These are phyloP conservation scores for Chaetophractus vellerosus DNA, from an alignment of 2,797 vertebrate genomes.

Conservation along the genomic window DNA sequence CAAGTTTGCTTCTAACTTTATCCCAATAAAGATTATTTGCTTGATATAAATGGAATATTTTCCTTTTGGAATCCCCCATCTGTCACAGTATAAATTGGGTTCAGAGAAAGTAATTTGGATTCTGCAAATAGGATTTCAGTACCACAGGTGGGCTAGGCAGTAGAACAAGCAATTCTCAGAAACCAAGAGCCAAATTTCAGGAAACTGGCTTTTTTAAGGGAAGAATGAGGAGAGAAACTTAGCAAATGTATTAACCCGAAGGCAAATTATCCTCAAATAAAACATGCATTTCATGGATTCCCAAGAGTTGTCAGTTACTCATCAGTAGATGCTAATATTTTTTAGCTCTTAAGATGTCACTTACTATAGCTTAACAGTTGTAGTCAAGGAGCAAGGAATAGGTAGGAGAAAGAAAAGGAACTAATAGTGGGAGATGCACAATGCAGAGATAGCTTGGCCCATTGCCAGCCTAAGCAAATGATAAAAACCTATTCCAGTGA, in stretches of 20 bases:
- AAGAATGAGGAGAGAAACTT: background rate
- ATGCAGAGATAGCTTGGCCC: background rate
- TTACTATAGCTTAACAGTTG: background rate
- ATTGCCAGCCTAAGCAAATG: background rate
- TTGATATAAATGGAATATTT: slow-evolving; percentile 71
- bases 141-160: slow-evolving; percentile 51
- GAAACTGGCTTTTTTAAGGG: slow-evolving; percentile 43
- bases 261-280: slow-evolving; percentile 35
- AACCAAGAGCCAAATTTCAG: slow-evolving; percentile 20
- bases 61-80: slow-evolving; percentile 74
- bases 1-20: slow-evolving; percentile 58
- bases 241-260: slow-evolving; percentile 34
- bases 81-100: slow-evolving; percentile 73
- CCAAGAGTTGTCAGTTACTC: slow-evolving; percentile 27
- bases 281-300: slow-evolving; percentile 17
- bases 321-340: background rate
- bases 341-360: background rate
- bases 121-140: slow-evolving; percentile 59
- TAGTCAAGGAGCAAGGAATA: background rate
- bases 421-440: background rate
- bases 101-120: slow-evolving; percentile 71
- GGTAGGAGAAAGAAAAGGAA: slow-evolving; percentile 3
- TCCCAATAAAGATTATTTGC: slow-evolving; percentile 65
- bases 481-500: background rate
- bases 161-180: slow-evolving; percentile 41